Evolutionary conservation across 2,113 vertebrate species (phyloP), one percentile per base, ranked within the genome.

Genomic region (Aspiorhynchus laticeps): DNA sequence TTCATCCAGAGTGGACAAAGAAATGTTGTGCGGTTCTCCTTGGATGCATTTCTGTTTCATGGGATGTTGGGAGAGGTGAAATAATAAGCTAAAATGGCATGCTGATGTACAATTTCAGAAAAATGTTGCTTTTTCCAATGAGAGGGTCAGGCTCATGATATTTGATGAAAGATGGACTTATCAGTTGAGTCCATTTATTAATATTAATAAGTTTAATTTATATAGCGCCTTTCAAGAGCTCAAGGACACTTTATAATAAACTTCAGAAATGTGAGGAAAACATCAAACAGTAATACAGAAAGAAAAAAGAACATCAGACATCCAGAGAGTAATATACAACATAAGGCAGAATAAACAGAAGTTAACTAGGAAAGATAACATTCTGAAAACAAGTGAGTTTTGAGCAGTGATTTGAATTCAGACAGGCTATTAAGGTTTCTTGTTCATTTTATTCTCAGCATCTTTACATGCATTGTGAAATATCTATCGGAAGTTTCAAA

Each of bases 381-480:
- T n/a, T n/a, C n/a, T n/a, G n/a, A n/a, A n/a, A n/a, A n/a, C n/a
- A n/a, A n/a, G n/a, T n/a, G n/a, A n/a, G n/a, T n/a, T n/a, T n/a
- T n/a, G n/a, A n/a, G n/a, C n/a, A n/a, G n/a, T n/a, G n/a, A n/a
- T n/a, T n/a, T n/a, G n/a, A n/a, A n/a, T n/a, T n/a, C n/a, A n/a
- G n/a, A n/a, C n/a, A n/a, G n/a, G n/a, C n/a, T n/a, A n/a, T n/a
- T 63, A 3, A 17, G 0, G 33, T 2, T 15, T 3, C 38, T 14
- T 84, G 33, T 71, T 51, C 38, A 7, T 36, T 51, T 36, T 56
- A 69, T 33, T 14, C 17, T n/a, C 59, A 92, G 92, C 87, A 90
- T 67, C 88, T 95, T 33, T 93, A 92, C 92, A 93, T 95, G 90
- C 94, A 95, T 90, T 95, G 94, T 88, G 87, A 87, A 83, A 91